Percentiles rank a stretch among this genome's conserved stretches.
Evolutionary conservation across 2,888 invertebrate genomes (phyloP).

Genomic region (Chaetogeoica ovagalla): DNA sequence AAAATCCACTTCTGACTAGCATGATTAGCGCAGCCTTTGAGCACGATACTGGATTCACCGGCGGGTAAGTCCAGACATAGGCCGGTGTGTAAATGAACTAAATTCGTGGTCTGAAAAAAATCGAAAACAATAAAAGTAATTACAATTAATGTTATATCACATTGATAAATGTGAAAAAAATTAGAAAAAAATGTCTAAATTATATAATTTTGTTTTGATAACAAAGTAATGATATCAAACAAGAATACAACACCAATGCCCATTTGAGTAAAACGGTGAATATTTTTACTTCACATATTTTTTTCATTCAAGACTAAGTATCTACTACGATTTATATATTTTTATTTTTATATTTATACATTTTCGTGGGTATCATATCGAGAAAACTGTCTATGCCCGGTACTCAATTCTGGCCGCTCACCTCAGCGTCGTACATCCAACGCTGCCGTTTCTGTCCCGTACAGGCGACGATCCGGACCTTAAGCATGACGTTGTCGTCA

Average conservation of each 20-base stretch:
- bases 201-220: no score
- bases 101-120: conserved; percentile 62
- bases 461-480: conserved; percentile 74
- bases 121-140: neutral
- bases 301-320: no score
- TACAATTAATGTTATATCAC: neutral
- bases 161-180: no score
- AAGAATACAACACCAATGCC: no score
- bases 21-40: conserved; percentile 65
- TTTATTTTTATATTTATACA: no score
- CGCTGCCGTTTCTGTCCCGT: conserved; percentile 69
- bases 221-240: no score
- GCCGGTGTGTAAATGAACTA: conserved; percentile 64
- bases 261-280: no score
- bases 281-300: no score
- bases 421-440: conserved; percentile 68
- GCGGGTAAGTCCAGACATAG: conserved; percentile 66
- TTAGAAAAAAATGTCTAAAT: no score
- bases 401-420: conserved; percentile 56
- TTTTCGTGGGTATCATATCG: no score
- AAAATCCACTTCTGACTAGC: conserved; percentile 71
- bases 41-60: conserved; percentile 62
- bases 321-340: no score
- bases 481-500: conserved; percentile 63
- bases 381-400: no score